Conservation (phyloP, 2,113 vertebrate genomes). For the Tylochromis polylepis region DNA sequence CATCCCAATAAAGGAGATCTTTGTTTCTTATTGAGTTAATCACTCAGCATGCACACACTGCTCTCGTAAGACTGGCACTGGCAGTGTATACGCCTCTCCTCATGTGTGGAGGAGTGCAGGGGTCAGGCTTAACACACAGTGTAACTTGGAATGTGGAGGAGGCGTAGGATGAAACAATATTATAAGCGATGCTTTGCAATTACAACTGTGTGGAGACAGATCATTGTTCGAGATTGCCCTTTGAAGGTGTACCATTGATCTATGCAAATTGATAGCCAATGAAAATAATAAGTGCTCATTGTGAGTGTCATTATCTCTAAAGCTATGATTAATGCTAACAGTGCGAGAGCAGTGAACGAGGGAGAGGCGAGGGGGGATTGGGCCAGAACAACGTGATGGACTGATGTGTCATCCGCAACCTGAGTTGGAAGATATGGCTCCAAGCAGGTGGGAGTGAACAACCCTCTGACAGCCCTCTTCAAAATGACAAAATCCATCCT, state of each 20-base stretch:
- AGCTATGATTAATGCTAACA: conserved; percentile 15
- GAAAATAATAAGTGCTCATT: conserved; percentile 22
- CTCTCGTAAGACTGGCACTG: conserved; percentile 28
- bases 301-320: neutral
- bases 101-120: conserved; percentile 37
- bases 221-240: conserved; percentile 35
- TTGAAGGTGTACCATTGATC: conserved; percentile 29
- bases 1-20: conserved; percentile 67
- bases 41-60: conserved; percentile 32
- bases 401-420: conserved; percentile 30
- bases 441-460: conserved; percentile 57
- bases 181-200: conserved; percentile 42
- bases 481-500: conserved; percentile 74
- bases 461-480: conserved; percentile 61
- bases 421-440: conserved; percentile 30
- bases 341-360: neutral
- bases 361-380: neutral
- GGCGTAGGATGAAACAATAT: conserved; percentile 46
- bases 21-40: conserved; percentile 72
- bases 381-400: conserved; percentile 26
- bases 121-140: conserved; percentile 40
- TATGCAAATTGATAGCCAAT: conserved; percentile 37
- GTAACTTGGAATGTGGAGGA: conserved; percentile 36
- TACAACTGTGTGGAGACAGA: conserved; percentile 37
- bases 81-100: conserved; percentile 39